A percentile compares a stretch with the other conserved stretches of the same genome.
These are phyloP conservation scores for Brienomyrus longianalis DNA, from an alignment of 2,113 vertebrate genomes.

Conservation along the genomic window DNA sequence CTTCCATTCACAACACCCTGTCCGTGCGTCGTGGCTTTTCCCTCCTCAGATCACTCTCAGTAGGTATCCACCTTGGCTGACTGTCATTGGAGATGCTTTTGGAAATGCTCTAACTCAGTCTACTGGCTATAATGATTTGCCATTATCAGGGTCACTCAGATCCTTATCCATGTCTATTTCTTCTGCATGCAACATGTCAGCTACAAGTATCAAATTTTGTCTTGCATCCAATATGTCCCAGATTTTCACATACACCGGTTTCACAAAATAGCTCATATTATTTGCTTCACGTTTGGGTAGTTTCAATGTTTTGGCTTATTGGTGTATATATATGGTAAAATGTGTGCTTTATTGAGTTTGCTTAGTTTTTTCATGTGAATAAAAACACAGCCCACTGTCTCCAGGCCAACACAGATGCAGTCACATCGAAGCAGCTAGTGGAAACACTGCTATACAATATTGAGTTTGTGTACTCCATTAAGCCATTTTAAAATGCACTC, in stretches of 20 bases:
- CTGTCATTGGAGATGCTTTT: not conserved
- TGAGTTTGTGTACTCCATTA: not conserved
- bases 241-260: not conserved
- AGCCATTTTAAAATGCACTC: slow-evolving; percentile 24
- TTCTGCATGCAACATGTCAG: not conserved
- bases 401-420: not conserved
- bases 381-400: not conserved
- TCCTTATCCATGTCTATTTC: not conserved
- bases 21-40: not conserved
- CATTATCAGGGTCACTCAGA: not conserved
- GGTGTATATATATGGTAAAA: not conserved
- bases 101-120: not conserved
- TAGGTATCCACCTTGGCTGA: not conserved
- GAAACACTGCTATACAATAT: not conserved
- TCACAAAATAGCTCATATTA: not conserved
- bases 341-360: not conserved
- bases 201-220: not conserved
- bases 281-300: not conserved
- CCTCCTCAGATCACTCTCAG: not conserved
- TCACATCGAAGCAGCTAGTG: not conserved
- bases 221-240: not conserved
- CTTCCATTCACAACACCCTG: not conserved
- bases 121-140: not conserved
- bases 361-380: not conserved
- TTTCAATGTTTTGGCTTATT: not conserved